Percentiles rank a stretch among this genome's conserved stretches.
These are phyloP conservation scores for Meriones unguiculatus DNA, from an alignment of 2,113 vertebrate genomes.

Conservation along the genomic window DNA sequence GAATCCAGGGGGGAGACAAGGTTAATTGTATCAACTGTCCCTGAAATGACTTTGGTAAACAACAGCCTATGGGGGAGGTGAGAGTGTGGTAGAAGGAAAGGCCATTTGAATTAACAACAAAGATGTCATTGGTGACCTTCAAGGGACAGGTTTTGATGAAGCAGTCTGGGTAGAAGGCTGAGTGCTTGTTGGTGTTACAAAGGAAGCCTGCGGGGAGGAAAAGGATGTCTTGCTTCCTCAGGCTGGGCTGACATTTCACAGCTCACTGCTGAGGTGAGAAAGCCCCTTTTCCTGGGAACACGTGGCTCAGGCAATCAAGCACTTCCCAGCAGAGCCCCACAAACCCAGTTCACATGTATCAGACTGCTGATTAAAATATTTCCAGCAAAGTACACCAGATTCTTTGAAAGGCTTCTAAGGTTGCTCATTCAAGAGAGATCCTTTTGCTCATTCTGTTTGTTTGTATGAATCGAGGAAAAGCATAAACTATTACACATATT, in stretches of 20 bases:
- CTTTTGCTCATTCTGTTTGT: constrained; percentile 50
- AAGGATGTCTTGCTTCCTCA: constrained; percentile 65
- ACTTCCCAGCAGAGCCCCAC: constrained; percentile 75
- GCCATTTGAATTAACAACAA: constrained; percentile 56
- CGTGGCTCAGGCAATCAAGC: not conserved
- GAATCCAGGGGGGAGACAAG: constrained; percentile 42
- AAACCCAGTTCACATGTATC: constrained; percentile 47
- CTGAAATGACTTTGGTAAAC: constrained; percentile 52
- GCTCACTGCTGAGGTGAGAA: constrained; percentile 35
- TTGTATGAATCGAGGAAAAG: constrained; percentile 15
- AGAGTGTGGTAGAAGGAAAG: not conserved
- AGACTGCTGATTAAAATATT: constrained; percentile 62
- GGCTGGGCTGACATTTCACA: constrained; percentile 42
- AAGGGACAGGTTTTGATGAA: constrained; percentile 64
- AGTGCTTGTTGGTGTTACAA: not conserved
- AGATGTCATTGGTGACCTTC: constrained; percentile 78
- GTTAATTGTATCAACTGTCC: not conserved
- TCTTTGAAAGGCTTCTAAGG: constrained; percentile 73
- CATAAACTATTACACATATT: not conserved
- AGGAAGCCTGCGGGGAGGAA: constrained; percentile 74
- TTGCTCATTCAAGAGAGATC: constrained; percentile 68
- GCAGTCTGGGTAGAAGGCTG: not conserved
- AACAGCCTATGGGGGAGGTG: not conserved
- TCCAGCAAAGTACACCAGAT: constrained; percentile 62
- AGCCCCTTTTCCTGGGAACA: not conserved